Evolutionary conservation across 1,140 invertebrate genomes (phyloP).

Genomic region (Eueides isabella): DNA sequence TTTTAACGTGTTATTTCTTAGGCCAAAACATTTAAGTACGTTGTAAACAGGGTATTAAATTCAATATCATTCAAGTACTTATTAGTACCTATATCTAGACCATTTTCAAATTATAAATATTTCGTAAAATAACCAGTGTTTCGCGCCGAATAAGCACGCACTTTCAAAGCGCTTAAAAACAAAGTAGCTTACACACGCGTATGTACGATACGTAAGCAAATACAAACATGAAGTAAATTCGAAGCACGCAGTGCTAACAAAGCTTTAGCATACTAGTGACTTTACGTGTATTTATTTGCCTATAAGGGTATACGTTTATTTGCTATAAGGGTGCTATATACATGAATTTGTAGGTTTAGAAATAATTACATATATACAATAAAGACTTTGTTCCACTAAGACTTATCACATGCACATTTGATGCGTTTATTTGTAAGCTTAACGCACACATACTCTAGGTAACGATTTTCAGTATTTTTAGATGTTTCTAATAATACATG

Average conservation of each 20-base stretch:
- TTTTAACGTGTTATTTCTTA: too few relatives aligned
- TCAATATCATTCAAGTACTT: too few relatives aligned
- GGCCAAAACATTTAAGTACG: too few relatives aligned
- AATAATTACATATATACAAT: neutral
- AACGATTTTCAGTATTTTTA: too few relatives aligned
- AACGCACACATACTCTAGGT: neutral
- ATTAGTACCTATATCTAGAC: too few relatives aligned
- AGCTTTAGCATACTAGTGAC: neutral
- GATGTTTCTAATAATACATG: too few relatives aligned
- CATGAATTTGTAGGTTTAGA: neutral
- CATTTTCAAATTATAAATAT: too few relatives aligned
- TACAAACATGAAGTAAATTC: slow-evolving; percentile 6
- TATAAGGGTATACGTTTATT: neutral
- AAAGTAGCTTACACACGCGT: neutral
- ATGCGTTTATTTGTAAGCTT: neutral
- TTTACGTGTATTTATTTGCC: neutral
- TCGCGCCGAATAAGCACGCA: neutral
- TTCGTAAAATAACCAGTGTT: too few relatives aligned
- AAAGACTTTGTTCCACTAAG: neutral
- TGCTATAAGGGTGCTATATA: neutral
- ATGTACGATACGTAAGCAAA: neutral
- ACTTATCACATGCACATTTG: too few relatives aligned
- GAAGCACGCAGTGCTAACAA: neutral
- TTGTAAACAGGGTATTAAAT: too few relatives aligned
- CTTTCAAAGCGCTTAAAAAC: neutral